Evolutionary conservation across 1,140 invertebrate species (phyloP), one percentile per base, ranked within the genome.

Genomic region (Plodia interpunctella): DNA sequence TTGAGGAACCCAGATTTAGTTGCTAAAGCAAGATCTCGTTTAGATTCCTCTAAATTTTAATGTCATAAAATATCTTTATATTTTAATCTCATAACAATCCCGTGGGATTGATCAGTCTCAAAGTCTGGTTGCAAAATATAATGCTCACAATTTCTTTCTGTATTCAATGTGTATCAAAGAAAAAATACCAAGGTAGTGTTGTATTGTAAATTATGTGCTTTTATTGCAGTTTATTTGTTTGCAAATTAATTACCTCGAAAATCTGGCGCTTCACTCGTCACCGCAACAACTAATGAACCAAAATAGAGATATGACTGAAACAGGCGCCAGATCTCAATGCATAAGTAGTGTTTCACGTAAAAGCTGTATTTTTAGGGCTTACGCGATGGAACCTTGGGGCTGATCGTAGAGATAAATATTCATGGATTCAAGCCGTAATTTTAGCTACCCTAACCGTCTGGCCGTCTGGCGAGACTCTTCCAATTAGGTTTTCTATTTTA

Each of bases 401-500:
- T 59, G 59, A 58, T 17, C 65, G 64, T 66, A 55, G 32, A 60
- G 62, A 65, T 70, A 62, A 66, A 70, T 74, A 60, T 66, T 59
- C 59, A 49, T 54, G 53, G 59, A 62, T 55, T 61, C 59, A 59
- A 62, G 60, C 58, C 44, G 62, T 78, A 68, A 78, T 74, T 76
- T 78, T 77, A 74, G 72, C 71, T 72, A 72, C 72, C 76, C 68
- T 70, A 74, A 79, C 69, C 53, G 74, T 78, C 79, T 77, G 77
- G 59, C 57, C 72, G 79, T 83, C 80, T 80, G 80, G 71, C 74
- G 69, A 66, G 65, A 65, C 63, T 55, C 53, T 67, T 74, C 68
- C 73, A 80, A 83, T 81, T 77, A 79, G 74, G 63, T 64, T 62
- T 68, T 79, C 80, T 87, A 87, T 85, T 87, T 87, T 76, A 72